Conservation (phyloP, 1,140 invertebrate genomes). For the Procambarus clarkii region DNA sequence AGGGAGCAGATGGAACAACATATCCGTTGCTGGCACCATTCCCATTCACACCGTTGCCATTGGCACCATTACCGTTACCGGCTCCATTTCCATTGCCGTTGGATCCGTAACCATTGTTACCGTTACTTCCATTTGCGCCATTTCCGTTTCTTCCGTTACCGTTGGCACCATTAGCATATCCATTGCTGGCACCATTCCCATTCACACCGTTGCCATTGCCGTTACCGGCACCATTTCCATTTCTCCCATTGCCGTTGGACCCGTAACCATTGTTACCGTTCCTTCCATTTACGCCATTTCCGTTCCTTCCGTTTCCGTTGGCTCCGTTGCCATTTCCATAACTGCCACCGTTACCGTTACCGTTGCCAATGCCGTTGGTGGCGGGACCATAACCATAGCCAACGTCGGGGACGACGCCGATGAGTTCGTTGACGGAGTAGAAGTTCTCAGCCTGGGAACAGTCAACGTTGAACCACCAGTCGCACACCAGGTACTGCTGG, state of each 20-base stretch:
- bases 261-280: neutral
- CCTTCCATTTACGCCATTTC: neutral
- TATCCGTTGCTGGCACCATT: neutral
- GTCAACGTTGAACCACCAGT: slow-evolving; percentile 80
- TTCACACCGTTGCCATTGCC: neutral
- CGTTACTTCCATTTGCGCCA: neutral
- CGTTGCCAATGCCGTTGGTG: slow-evolving; percentile 1
- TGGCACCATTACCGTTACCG: neutral
- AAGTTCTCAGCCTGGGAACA: slow-evolving; percentile 76
- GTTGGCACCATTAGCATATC: neutral
- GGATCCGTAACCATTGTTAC: neutral
- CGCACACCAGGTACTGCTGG: slow-evolving; percentile 79
- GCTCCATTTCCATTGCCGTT: neutral
- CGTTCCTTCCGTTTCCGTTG: slow-evolving; percentile 10
- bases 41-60: slow-evolving; percentile 1
- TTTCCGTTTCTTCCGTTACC: neutral
- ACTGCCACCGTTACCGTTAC: neutral
- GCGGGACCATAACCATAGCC: neutral
- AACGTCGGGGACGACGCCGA: neutral
- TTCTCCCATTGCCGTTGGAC: neutral
- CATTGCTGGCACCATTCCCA: neutral
- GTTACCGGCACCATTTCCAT: neutral
- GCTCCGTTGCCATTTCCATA: neutral
- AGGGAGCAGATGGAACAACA: neutral
- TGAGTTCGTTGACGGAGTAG: slow-evolving; percentile 75